Conservation (phyloP, 1,140 invertebrate genomes). For the Ceratosolen fusciceps region DNA sequence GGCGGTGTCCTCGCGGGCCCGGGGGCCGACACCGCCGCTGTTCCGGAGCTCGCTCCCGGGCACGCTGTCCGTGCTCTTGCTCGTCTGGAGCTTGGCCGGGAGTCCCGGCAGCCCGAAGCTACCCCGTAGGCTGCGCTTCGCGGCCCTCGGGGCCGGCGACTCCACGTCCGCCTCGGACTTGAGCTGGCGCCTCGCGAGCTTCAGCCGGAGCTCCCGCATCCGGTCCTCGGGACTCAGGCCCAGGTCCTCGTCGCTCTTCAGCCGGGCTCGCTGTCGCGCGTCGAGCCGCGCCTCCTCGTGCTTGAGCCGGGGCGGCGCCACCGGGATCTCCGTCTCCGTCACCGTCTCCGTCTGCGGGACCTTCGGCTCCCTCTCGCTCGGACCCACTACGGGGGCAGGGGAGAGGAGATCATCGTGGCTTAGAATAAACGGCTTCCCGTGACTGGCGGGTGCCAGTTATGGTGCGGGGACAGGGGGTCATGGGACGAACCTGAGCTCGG, state of each 20-base stretch:
- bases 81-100: conserved; percentile 60
- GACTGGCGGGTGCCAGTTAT: too few species aligned
- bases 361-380: neutral
- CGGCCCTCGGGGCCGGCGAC: conserved; percentile 57
- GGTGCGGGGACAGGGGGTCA: too few species aligned
- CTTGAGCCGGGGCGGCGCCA: conserved; percentile 68
- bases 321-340: conserved; percentile 65
- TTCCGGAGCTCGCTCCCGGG: conserved; percentile 54
- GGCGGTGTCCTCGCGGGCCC: conserved; percentile 46
- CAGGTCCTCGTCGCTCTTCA: conserved; percentile 81
- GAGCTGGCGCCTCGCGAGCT: conserved; percentile 64
- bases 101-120: conserved; percentile 57
- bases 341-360: neutral
- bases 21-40: too few species aligned
- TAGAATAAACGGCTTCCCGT: too few species aligned
- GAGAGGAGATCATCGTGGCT: too few species aligned
- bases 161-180: conserved; percentile 59
- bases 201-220: conserved; percentile 73
- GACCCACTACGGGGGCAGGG: too few species aligned
- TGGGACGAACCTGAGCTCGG: neutral
- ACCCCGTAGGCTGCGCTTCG: conserved; percentile 52
- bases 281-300: conserved; percentile 75
- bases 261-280: conserved; percentile 77
- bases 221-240: conserved; percentile 82
- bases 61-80: conserved; percentile 69